A percentile compares a stretch with the other conserved stretches of the same genome.
These are phyloP conservation scores for Anthrax anthrax DNA, from an alignment of 2,888 invertebrate genomes.

Conservation along the genomic window DNA sequence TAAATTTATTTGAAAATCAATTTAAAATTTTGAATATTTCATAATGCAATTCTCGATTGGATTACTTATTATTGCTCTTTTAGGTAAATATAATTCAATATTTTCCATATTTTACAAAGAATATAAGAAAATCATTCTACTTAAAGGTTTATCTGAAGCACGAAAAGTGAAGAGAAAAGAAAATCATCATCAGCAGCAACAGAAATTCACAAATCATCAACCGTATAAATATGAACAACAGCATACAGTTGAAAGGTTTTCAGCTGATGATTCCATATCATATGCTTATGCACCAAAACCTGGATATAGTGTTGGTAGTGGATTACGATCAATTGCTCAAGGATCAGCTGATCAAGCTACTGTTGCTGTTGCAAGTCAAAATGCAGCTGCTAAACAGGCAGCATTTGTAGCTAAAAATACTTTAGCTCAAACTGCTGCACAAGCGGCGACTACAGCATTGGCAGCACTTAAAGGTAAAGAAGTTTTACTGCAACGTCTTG, in stretches of 20 bases:
- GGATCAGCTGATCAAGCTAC: conserved; percentile 64
- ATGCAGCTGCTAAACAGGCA: conserved; percentile 61
- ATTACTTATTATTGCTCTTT: too few relatives aligned
- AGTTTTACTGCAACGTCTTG: conserved; percentile 48
- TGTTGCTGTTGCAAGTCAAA: conserved; percentile 56
- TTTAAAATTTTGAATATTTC: too few relatives aligned
- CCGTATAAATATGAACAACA: too few relatives aligned
- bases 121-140: too few relatives aligned
- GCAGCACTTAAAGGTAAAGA: conserved; percentile 52
- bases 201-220: too few relatives aligned
- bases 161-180: conserved; percentile 2
- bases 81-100: too few relatives aligned
- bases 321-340: conserved; percentile 53
- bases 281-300: background rate
- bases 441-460: conserved; percentile 52
- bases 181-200: too few relatives aligned
- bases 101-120: too few relatives aligned
- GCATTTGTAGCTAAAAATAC: conserved; percentile 67
- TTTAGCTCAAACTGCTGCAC: conserved; percentile 58
- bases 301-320: conserved; percentile 40
- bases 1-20: too few relatives aligned
- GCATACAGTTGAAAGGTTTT: too few relatives aligned
- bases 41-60: too few relatives aligned
- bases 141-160: background rate
- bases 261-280: too few relatives aligned